Conservation (phyloP, 2,113 vertebrate genomes). For the Atlantisia rogersi region DNA sequence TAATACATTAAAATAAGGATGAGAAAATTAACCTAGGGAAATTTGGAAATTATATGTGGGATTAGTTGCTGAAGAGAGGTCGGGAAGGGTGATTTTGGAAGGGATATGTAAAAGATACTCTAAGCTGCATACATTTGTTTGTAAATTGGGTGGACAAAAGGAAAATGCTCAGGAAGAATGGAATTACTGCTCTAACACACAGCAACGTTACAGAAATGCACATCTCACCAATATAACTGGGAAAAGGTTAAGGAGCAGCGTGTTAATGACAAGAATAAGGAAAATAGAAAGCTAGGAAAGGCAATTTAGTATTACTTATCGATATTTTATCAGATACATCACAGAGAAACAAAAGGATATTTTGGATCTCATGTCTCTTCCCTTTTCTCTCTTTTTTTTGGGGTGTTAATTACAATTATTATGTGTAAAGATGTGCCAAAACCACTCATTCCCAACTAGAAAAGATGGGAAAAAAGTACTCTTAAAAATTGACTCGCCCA, state of each 20-base stretch:
- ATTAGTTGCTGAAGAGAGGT: slow-evolving; percentile 56
- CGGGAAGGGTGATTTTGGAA: slow-evolving; percentile 36
- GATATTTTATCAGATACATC: slow-evolving; percentile 72
- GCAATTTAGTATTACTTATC: not conserved
- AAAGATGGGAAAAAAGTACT: not conserved
- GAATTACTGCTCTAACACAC: slow-evolving; percentile 49
- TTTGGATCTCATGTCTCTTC: not conserved
- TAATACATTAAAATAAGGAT: not conserved
- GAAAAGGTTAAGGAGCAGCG: slow-evolving; percentile 51
- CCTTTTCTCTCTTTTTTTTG: not conserved
- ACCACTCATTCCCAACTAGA: not conserved
- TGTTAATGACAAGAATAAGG: slow-evolving; percentile 52
- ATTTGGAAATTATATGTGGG: slow-evolving; percentile 29
- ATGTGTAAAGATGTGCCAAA: not conserved
- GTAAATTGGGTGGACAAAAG: slow-evolving; percentile 64
- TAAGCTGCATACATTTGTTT: slow-evolving; percentile 69
- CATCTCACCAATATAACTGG: slow-evolving; percentile 34
- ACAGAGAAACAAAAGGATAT: not conserved
- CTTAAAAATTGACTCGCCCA: not conserved
- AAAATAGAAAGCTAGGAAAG: slow-evolving; percentile 51
- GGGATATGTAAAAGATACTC: slow-evolving; percentile 44
- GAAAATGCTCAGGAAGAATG: slow-evolving; percentile 52
- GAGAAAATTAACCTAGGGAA: slow-evolving; percentile 38
- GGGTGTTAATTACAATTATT: not conserved
- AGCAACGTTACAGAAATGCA: not conserved